A percentile compares a stretch with the other conserved stretches of the same genome.
Conservation (phyloP, 2,797 vertebrate species). For the Neostethus bicornis region DNA sequence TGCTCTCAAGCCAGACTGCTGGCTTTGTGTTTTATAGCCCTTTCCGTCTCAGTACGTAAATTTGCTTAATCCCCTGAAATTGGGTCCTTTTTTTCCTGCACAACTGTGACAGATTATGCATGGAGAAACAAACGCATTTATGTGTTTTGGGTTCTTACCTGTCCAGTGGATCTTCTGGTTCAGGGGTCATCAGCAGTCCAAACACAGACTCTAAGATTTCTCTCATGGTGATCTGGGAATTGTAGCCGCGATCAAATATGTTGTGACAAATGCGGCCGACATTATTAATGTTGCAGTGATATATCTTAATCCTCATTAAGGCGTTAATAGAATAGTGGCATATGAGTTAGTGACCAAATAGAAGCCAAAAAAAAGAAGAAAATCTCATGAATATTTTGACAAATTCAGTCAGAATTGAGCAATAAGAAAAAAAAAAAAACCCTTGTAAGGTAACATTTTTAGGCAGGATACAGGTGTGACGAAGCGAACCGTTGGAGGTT, state of each 20-base stretch:
- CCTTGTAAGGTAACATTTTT: no score
- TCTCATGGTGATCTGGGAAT: conserved; percentile 61
- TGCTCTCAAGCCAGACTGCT: no score
- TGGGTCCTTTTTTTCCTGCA: no score
- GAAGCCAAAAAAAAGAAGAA: no score
- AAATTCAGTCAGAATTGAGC: neutral
- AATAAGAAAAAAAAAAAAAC: no score
- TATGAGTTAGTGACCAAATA: no score
- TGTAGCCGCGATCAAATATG: conserved; percentile 70
- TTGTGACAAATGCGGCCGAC: conserved; percentile 71
- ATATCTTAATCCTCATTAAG: conserved; percentile 51
- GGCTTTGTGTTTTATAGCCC: no score
- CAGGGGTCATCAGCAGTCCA: conserved; percentile 65
- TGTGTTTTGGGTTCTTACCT: conserved; percentile 35
- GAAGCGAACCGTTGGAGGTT: conserved; percentile 62
- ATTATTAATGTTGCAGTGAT: conserved; percentile 72
- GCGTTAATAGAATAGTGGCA: neutral
- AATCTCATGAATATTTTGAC: no score
- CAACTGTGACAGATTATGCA: no score
- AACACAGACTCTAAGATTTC: conserved; percentile 66
- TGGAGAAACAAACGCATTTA: no score
- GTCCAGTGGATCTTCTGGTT: conserved; percentile 68
- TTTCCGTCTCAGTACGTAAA: no score
- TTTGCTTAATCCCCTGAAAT: no score
- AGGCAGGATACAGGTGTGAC: conserved; percentile 64